Conservation (phyloP, 2,113 vertebrate species). For the Seriola quinqueradiata region DNA sequence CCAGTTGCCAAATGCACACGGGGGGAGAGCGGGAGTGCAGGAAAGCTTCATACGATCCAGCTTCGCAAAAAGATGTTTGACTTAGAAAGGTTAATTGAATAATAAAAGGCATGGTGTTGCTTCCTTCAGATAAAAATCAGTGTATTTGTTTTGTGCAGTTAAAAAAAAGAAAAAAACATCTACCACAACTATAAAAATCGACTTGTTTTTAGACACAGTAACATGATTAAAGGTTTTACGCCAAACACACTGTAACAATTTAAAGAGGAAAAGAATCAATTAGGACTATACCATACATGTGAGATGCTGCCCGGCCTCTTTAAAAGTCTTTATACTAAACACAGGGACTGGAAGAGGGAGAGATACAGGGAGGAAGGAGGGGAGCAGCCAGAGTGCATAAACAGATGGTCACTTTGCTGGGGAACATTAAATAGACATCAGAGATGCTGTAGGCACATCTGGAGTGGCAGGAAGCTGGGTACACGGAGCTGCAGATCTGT, state of each 20-base stretch:
- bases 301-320: constrained; percentile 17
- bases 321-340: constrained; percentile 39
- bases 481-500: constrained; percentile 61
- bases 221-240: background rate
- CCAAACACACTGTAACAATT: background rate
- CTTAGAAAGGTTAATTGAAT: background rate
- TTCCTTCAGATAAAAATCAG: background rate
- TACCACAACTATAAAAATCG: background rate
- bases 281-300: background rate
- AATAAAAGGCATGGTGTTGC: background rate
- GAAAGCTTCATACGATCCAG: constrained; percentile 1
- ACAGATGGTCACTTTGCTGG: constrained; percentile 77
- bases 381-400: constrained; percentile 59
- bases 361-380: constrained; percentile 37
- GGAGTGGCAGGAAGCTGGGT: constrained; percentile 75
- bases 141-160: background rate
- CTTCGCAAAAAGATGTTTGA: background rate
- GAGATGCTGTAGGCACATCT: constrained; percentile 78
- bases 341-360: constrained; percentile 15
- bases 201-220: background rate
- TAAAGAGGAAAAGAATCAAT: constrained; percentile 39
- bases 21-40: constrained; percentile 1
- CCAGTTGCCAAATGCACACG: constrained; percentile 19
- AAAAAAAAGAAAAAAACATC: background rate
- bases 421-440: constrained; percentile 80